A percentile compares a stretch with the other conserved stretches of the same genome.
Conservation (phyloP, 2,888 invertebrate genomes). For the Pollenia amentaria region DNA sequence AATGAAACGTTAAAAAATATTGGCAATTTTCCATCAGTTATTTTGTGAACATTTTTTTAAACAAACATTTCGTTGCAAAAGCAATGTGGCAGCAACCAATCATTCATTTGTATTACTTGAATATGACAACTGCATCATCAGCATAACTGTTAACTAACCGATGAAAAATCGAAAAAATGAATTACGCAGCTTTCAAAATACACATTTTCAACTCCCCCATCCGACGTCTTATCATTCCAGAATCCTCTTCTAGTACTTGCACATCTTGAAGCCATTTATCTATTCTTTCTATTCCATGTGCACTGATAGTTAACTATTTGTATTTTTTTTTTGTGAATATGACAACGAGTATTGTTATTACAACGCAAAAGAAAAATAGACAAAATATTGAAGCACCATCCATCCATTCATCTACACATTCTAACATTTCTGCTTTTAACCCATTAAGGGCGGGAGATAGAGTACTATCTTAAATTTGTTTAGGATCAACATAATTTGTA, state of each 20-base stretch:
- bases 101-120: constrained; percentile 68
- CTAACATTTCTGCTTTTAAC: constrained; percentile 31
- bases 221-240: background rate
- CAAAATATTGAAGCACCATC: constrained; percentile 65
- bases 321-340: constrained; percentile 54
- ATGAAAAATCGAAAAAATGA: constrained; percentile 54
- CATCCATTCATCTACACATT: constrained; percentile 24
- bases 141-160: constrained; percentile 64
- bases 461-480: background rate
- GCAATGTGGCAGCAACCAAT: constrained; percentile 66
- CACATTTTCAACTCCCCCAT: constrained; percentile 15
- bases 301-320: constrained; percentile 52
- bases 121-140: constrained; percentile 73
- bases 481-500: no score
- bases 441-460: constrained; percentile 1
- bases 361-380: constrained; percentile 59
- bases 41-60: constrained; percentile 32
- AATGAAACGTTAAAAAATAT: constrained; percentile 23
- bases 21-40: constrained; percentile 24
- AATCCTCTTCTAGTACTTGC: background rate
- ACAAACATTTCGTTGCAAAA: constrained; percentile 18
- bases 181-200: constrained; percentile 19
- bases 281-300: constrained; percentile 41
- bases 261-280: constrained; percentile 60
- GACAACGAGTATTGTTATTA: constrained; percentile 71